phyloP scores from a whole-genome alignment of 2,888 invertebrate species.

The Ectobius pallidus region DNA sequence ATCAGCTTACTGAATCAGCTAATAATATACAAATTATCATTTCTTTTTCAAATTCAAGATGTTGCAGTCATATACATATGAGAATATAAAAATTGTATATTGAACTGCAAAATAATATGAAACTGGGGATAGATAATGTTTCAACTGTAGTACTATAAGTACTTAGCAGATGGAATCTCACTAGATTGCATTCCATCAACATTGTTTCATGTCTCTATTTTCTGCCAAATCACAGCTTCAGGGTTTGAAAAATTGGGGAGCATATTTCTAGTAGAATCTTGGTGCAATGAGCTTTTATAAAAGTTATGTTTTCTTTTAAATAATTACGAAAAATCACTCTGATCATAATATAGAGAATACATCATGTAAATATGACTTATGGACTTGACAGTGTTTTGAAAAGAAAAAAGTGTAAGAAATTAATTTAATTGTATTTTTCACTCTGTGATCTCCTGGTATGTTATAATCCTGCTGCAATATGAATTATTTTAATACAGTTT shows the following conservation, averaged over 20 bases:
- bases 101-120: too few relatives aligned
- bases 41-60: too few relatives aligned
- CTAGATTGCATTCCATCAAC: too few relatives aligned
- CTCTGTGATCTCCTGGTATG: slow-evolving; percentile 37
- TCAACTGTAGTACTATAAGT: too few relatives aligned
- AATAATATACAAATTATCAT: too few relatives aligned
- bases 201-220: too few relatives aligned
- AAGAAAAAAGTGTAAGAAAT: too few relatives aligned
- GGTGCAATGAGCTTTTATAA: slow-evolving; percentile 22
- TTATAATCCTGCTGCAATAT: slow-evolving; percentile 34
- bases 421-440: slow-evolving; percentile 33
- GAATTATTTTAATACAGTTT: slow-evolving; percentile 22
- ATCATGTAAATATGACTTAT: not conserved
- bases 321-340: slow-evolving; percentile 3
- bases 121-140: too few relatives aligned
- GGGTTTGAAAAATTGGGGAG: slow-evolving; percentile 22
- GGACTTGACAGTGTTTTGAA: not conserved
- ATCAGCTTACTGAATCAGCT: too few relatives aligned
- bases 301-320: slow-evolving; percentile 21
- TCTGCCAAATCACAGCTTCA: slow-evolving; percentile 12
- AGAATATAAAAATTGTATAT: too few relatives aligned
- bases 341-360: not conserved
- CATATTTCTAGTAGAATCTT: slow-evolving; percentile 15
- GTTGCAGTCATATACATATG: too few relatives aligned
- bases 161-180: too few relatives aligned